Evolutionary conservation across 2,797 vertebrate species (phyloP).

Genomic region (Pseudomugil tenellus): DNA sequence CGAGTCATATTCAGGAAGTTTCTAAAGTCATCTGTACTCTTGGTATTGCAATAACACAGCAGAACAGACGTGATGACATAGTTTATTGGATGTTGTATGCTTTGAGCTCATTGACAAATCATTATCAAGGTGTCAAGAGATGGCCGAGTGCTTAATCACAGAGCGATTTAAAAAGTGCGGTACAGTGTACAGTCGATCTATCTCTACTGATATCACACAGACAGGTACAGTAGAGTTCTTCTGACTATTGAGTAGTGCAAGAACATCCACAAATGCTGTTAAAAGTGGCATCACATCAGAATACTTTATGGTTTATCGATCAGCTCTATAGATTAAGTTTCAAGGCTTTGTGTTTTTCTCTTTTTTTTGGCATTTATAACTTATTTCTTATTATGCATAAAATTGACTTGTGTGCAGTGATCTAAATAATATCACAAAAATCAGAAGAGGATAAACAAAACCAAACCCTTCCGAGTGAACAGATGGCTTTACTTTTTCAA

Average conservation of each 20-base stretch:
- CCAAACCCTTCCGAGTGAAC: conserved; percentile 41
- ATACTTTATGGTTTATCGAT: conserved; percentile 72
- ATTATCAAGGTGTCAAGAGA: conserved; percentile 28
- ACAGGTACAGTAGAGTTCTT: conserved; percentile 66
- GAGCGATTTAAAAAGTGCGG: conserved; percentile 69
- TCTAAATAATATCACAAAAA: conserved; percentile 60
- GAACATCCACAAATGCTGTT: conserved; percentile 73
- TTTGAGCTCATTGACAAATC: conserved; percentile 54
- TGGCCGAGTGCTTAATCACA: conserved; percentile 60
- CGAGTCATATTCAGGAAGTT: conserved; percentile 56
- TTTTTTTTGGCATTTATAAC: conserved; percentile 62
- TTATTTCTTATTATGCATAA: conserved; percentile 62
- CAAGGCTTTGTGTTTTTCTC: conserved; percentile 57
- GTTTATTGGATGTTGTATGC: conserved; percentile 33
- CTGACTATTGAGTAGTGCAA: conserved; percentile 72
- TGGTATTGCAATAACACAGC: conserved; percentile 39
- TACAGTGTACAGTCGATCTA: conserved; percentile 59
- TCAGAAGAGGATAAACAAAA: conserved; percentile 16
- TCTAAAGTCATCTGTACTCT: conserved; percentile 57
- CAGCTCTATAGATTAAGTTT: conserved; percentile 58
- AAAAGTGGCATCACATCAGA: conserved; percentile 71
- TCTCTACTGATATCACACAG: conserved; percentile 63
- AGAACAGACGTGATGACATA: conserved; percentile 42
- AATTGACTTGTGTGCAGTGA: conserved; percentile 62
- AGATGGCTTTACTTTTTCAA: conserved; percentile 57